Evolutionary conservation across 2,888 invertebrate genomes (phyloP).

Genomic region (Tipula lateralis): DNA sequence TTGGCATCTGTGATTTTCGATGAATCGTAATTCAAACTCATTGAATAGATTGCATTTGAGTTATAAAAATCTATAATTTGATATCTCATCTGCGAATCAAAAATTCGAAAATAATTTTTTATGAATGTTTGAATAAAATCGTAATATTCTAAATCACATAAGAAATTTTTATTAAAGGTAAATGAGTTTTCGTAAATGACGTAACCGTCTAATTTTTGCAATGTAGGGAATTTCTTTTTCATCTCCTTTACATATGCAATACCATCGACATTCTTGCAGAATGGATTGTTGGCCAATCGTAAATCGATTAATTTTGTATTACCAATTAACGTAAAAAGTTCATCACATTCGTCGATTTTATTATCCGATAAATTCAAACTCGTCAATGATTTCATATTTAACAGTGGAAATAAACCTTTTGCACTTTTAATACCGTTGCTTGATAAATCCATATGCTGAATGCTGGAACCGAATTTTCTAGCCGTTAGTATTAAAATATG

Average conservation of each 20-base stretch:
- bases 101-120: slow-evolving; percentile 32
- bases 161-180: slow-evolving; percentile 33
- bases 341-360: background rate
- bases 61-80: slow-evolving; percentile 28
- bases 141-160: slow-evolving; percentile 34
- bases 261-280: slow-evolving; percentile 33
- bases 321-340: slow-evolving; percentile 31
- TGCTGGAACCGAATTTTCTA: slow-evolving; percentile 32
- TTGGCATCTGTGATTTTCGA: background rate
- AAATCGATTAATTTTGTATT: slow-evolving; percentile 33
- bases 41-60: background rate
- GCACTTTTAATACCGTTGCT: slow-evolving; percentile 33
- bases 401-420: slow-evolving; percentile 33
- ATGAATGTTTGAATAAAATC: slow-evolving; percentile 35
- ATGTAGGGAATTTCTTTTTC: slow-evolving; percentile 33
- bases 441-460: slow-evolving; percentile 32
- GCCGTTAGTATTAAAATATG: slow-evolving; percentile 31
- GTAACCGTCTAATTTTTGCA: slow-evolving; percentile 31
- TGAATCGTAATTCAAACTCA: background rate
- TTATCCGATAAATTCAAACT: slow-evolving; percentile 34
- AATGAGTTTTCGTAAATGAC: background rate
- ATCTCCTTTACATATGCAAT: slow-evolving; percentile 33
- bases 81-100: slow-evolving; percentile 33
- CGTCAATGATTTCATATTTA: slow-evolving; percentile 34
- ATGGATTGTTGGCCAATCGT: slow-evolving; percentile 35